Conservation (phyloP, 2,888 invertebrate species). For the Tetragonisca angustula region DNA sequence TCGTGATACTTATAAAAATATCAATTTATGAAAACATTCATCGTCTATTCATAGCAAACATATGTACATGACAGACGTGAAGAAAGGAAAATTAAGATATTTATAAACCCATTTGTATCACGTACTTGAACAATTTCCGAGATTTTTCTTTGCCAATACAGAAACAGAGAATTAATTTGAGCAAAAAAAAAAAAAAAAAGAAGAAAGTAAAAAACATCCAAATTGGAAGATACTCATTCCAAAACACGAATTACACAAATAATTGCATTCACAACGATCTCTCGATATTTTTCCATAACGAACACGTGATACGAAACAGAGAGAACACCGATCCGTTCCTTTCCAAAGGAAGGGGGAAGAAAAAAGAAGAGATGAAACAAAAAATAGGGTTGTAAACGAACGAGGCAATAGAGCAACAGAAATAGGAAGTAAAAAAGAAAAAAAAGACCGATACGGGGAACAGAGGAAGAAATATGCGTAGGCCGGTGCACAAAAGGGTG, state of each 20-base stretch:
- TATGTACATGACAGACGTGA: too few relatives aligned
- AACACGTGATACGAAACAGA: background rate
- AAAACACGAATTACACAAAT: too few relatives aligned
- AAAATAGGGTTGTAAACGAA: background rate
- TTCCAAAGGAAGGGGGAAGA: background rate
- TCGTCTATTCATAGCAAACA: background rate
- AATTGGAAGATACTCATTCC: too few relatives aligned
- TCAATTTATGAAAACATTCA: background rate
- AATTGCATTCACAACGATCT: background rate
- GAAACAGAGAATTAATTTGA: too few relatives aligned
- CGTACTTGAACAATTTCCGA: too few relatives aligned
- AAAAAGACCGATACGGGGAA: background rate
- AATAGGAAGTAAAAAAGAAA: background rate
- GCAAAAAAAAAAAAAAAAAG: too few relatives aligned
- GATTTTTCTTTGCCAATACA: too few relatives aligned
- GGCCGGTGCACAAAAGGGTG: background rate
- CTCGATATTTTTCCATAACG: background rate
- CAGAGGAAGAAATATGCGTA: slow-evolving; percentile 17
- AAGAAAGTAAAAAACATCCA: too few relatives aligned
- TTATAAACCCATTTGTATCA: too few relatives aligned
- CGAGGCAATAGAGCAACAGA: background rate
- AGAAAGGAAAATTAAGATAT: too few relatives aligned
- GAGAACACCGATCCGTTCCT: background rate
- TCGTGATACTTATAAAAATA: background rate
- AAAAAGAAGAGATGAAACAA: background rate